Conservation (phyloP, 2,113 vertebrate species). For the Camelus dromedarius region DNA sequence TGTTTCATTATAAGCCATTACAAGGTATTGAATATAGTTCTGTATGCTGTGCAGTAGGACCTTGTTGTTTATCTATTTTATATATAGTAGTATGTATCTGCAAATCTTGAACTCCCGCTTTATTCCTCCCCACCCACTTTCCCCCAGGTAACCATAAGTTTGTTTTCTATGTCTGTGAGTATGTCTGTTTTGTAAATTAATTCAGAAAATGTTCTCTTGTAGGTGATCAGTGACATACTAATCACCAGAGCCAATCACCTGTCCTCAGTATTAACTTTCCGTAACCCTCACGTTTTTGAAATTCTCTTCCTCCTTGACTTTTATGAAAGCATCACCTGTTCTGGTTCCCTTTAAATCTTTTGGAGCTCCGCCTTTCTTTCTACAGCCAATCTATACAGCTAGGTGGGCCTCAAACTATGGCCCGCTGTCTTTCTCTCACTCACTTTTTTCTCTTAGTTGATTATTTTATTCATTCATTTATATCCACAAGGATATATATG, state of each 20-base stretch:
- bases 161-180: no score
- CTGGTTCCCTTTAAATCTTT: neutral
- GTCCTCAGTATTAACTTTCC: constrained; percentile 1
- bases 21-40: no score
- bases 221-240: neutral
- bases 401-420: neutral
- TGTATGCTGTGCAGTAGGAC: no score
- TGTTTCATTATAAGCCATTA: no score
- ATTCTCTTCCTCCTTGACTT: neutral
- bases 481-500: neutral
- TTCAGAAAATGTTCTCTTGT: neutral
- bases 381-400: neutral
- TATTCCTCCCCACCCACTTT: no score
- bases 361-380: neutral
- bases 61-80: no score
- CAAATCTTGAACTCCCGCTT: no score
- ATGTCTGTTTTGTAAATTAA: no score
- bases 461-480: constrained; percentile 47
- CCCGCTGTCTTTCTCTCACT: constrained; percentile 1
- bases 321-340: neutral
- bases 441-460: neutral
- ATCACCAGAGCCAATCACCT: neutral
- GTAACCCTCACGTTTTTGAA: neutral
- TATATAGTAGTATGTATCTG: no score
- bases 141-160: no score